Conservation (phyloP, 2,797 vertebrate species). For the Pangasius djambal region DNA sequence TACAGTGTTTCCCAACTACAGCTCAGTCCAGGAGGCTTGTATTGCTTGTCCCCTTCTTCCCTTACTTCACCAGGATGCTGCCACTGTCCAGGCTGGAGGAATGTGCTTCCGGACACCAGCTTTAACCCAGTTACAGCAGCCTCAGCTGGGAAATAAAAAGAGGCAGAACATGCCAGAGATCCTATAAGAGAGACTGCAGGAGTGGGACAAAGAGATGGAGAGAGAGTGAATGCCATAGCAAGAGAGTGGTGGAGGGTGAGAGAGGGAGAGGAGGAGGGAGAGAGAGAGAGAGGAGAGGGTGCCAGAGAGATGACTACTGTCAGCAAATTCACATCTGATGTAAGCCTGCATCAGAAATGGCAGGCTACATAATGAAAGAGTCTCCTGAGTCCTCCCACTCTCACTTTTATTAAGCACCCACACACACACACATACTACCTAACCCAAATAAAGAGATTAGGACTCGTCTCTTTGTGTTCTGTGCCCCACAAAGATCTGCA, state of each 20-base stretch:
- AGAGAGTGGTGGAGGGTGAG: neutral
- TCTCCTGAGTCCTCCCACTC: conserved; percentile 29
- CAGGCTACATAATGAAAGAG: conserved; percentile 30
- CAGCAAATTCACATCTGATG: conserved; percentile 67
- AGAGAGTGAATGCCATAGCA: neutral
- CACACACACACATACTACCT: neutral
- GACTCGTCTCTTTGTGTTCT: conserved; percentile 6
- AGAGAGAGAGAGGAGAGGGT: conserved; percentile 39
- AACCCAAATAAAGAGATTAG: conserved; percentile 29
- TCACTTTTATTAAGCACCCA: conserved; percentile 32
- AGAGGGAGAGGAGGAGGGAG: neutral
- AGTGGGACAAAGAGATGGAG: neutral
- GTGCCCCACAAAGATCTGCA: neutral
- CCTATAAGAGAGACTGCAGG: neutral
- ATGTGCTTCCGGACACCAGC: neutral
- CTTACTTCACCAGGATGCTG: conserved; percentile 17
- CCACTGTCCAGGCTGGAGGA: conserved; percentile 16
- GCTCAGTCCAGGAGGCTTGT: conserved; percentile 1
- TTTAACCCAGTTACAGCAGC: conserved; percentile 10
- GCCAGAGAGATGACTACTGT: conserved; percentile 43
- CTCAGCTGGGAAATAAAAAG: conserved; percentile 9
- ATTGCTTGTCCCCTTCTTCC: conserved; percentile 25
- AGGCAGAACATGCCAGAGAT: conserved; percentile 10
- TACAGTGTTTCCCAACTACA: conserved; percentile 43
- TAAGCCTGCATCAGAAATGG: conserved; percentile 53